Conservation (phyloP, 2,113 vertebrate species). For the Crocuta crocuta region DNA sequence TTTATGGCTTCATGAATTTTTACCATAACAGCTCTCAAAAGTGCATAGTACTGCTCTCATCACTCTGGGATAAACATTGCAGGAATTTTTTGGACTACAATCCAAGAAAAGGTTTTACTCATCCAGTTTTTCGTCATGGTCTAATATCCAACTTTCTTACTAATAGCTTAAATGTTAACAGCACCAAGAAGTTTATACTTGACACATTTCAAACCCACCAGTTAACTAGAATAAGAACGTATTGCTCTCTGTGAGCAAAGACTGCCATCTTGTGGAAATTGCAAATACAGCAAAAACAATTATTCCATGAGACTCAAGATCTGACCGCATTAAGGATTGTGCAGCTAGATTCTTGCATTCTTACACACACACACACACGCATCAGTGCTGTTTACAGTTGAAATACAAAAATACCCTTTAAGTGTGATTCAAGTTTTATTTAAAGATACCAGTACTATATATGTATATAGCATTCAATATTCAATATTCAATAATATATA, state of each 20-base stretch:
- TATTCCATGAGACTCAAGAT: neutral
- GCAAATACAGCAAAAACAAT: neutral
- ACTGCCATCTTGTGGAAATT: constrained; percentile 87
- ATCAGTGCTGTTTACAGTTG: neutral
- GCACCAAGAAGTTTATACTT: constrained; percentile 58
- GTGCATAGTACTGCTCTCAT: neutral
- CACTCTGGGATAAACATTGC: neutral
- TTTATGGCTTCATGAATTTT: neutral
- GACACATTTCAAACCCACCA: neutral
- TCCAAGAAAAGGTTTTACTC: constrained; percentile 21
- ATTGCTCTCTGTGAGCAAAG: constrained; percentile 32
- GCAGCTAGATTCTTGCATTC: neutral
- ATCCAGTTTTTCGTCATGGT: neutral
- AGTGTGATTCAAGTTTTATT: neutral
- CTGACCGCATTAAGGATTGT: neutral
- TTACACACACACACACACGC: neutral
- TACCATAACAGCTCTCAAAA: neutral
- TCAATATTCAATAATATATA: too few species aligned
- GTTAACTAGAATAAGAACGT: fast-evolving
- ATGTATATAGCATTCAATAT: too few species aligned
- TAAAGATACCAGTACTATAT: neutral
- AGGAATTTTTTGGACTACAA: neutral
- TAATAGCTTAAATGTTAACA: constrained; percentile 53
- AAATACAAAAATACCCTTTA: neutral
- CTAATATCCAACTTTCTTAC: constrained; percentile 38